Base-by-base conservation (phyloP, 2,797 vertebrate genomes). In the Peromyscus eremicus region DNA sequence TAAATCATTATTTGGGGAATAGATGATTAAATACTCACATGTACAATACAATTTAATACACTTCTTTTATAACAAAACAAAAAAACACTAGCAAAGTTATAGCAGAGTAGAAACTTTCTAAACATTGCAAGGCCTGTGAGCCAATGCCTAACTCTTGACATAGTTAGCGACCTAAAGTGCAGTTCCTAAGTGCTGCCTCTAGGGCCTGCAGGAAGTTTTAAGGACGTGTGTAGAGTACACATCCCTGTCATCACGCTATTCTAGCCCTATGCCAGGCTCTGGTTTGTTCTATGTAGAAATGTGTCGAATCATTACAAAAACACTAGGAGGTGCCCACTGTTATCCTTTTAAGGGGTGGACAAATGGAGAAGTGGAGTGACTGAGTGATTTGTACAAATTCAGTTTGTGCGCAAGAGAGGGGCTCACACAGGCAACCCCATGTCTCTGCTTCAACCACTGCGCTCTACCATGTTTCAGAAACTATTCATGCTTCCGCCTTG, bases 31-130 rank as follows among this genome's bases (percentile, higher is more conserved):
- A 92, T 84, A n/a, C 43, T 43, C 34, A 37, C 29, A 34, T n/a
- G 7, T 70, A 81, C 60, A 81, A 86, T 49, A 12, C 21, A 90
- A 79, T 60, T 60, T n/a, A 57, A 89, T 34, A 34, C 49, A 43
- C 60, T 76, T 92, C 88, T 23, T 84, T 91, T 60, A 64, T 64
- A 89, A 83, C 40, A 95, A 97, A 94, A 80, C 25, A 46, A 92
- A 93, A 91, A 92, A 93, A 91, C n/a, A 70, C 86, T 90, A 49
- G 62, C 13, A 68, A 89, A 80, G 46, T 76, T 81, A 66, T 4
- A 91, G 46, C n/a, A 12, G 82, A 34, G 9, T 6, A 87, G 21
- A 66, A 10, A 40, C 21, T 12, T 95, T 77, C 55, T 16, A 73
- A 66, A 68, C 12, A 43, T 40, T 16, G 21, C 4, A 84, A n/a